Evolutionary conservation across 2,797 vertebrate genomes (phyloP), one percentile per base, ranked within the genome.

Genomic region (Typhlichthys eigenmanni): DNA sequence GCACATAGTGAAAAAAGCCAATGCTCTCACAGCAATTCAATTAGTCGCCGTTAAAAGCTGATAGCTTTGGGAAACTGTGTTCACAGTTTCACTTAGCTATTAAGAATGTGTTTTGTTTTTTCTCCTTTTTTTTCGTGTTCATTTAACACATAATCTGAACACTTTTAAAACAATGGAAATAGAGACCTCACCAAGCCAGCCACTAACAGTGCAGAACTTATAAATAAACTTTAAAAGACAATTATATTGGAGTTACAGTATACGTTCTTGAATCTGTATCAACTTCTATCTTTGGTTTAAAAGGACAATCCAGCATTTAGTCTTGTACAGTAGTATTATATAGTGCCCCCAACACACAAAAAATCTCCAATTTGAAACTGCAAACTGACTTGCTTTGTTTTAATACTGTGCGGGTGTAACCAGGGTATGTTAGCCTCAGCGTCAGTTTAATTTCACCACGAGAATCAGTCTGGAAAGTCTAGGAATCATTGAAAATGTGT

Each of bases 1-100:
- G 87, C 81, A 88, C 88, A 88, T 81, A 74, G 89, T 90, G 88
- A 90, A 93, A 87, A 93, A 87, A 92, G 85, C 64, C 86, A 89
- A 78, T 74, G 86, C 87, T 91, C 84, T 88, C 85, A 74, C 83
- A 81, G 87, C 88, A 90, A 92, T 92, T 92, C 90, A 94, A 92
- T 93, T 92, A 90, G 82, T 78, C 63, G 87, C 74, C 86, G 86
- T 91, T 91, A 91, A 88, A 87, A 82, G 90, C 87, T 85, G 83
- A 88, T 89, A 90, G 88, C 89, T 89, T 79, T 82, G 87, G 81
- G 88, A 92, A 85, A 86, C 78, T 85, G 85, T 88, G 85, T 80
- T 91, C 87, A 84, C 88, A 88, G 79, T 89, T 89, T 88, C 80
- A 90, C 80, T 87, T 66, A 64, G 78, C 75, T 73, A 76, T 84